A percentile compares a stretch with the other conserved stretches of the same genome.
These are phyloP conservation scores for Hydriomena furcata DNA, from an alignment of 2,888 invertebrate species.

Conservation along the genomic window DNA sequence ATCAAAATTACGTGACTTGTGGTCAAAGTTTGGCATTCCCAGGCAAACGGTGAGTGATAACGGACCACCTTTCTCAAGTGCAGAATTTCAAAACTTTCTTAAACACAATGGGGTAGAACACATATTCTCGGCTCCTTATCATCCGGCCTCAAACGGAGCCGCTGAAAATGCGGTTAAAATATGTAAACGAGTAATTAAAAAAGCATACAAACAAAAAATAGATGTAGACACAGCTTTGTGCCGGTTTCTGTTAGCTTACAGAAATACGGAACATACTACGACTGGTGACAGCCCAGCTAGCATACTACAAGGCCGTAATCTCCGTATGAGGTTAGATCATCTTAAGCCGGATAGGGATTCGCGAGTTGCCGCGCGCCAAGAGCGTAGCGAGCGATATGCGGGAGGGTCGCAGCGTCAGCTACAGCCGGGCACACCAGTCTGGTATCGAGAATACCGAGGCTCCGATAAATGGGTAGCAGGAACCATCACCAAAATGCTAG, in stretches of 20 bases:
- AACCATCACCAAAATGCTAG: too few relatives aligned
- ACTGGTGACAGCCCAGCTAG: constrained; percentile 29
- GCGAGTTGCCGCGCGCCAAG: background rate
- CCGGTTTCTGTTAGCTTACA: constrained; percentile 27
- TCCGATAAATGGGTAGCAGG: too few relatives aligned
- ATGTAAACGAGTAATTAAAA: constrained; percentile 28
- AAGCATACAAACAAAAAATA: constrained; percentile 18
- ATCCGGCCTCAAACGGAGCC: constrained; percentile 33
- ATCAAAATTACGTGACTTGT: constrained; percentile 6
- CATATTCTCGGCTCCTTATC: constrained; percentile 31
- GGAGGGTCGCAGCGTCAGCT: background rate
- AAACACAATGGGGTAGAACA: constrained; percentile 28
- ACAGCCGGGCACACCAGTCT: too few relatives aligned
- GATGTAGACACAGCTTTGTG: constrained; percentile 16
- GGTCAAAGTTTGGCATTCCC: constrained; percentile 22
- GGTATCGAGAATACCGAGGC: too few relatives aligned
- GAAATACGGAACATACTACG: constrained; percentile 27
- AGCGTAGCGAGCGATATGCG: background rate
- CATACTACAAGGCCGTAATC: constrained; percentile 19
- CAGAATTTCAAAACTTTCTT: constrained; percentile 26
- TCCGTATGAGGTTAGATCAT: constrained; percentile 26
- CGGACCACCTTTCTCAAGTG: constrained; percentile 27
- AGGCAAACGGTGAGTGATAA: constrained; percentile 33
- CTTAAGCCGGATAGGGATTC: constrained; percentile 10
- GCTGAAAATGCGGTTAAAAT: constrained; percentile 32